Percentiles rank a stretch among this genome's conserved stretches.
These are phyloP conservation scores for Cyprinodon tularosa DNA, from an alignment of 2,113 vertebrate genomes.

Conservation along the genomic window DNA sequence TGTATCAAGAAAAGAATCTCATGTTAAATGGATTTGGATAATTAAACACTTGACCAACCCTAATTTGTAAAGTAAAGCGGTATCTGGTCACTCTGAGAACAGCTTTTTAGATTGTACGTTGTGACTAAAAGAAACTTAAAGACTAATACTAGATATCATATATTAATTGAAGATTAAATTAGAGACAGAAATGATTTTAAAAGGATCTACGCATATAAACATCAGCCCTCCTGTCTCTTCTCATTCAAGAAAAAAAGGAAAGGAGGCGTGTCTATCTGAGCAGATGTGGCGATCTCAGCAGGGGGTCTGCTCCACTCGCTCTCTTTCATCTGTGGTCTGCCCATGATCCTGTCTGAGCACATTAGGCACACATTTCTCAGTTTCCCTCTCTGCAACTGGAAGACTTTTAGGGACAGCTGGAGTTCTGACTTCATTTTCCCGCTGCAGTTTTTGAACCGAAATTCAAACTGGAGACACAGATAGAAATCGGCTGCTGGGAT, in stretches of 20 bases:
- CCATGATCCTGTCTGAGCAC: background rate
- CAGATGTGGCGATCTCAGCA: conserved; percentile 60
- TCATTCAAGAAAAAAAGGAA: conserved; percentile 55
- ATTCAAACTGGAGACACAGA: conserved; percentile 75
- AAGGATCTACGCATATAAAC: no score
- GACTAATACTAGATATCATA: no score
- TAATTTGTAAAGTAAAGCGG: no score
- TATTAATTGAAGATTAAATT: no score
- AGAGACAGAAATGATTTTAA: no score
- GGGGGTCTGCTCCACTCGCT: conserved; percentile 25
- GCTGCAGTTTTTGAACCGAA: conserved; percentile 18
- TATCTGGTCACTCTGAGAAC: no score
- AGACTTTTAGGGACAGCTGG: conserved; percentile 35
- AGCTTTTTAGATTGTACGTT: no score
- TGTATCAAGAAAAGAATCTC: no score
- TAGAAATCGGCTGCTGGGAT: conserved; percentile 73
- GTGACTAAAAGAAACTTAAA: no score
- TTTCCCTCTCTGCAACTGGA: conserved; percentile 10
- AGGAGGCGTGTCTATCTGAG: conserved; percentile 55
- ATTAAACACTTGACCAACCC: no score
- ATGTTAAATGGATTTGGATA: no score
- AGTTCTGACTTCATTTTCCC: background rate
- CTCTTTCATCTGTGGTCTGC: conserved; percentile 12
- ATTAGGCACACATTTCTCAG: conserved; percentile 20
- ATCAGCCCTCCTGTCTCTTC: conserved; percentile 39